Percentiles rank a stretch among this genome's conserved stretches.
phyloP scores from a whole-genome alignment of 2,888 invertebrate genomes.

The Acleris holmiana region DNA sequence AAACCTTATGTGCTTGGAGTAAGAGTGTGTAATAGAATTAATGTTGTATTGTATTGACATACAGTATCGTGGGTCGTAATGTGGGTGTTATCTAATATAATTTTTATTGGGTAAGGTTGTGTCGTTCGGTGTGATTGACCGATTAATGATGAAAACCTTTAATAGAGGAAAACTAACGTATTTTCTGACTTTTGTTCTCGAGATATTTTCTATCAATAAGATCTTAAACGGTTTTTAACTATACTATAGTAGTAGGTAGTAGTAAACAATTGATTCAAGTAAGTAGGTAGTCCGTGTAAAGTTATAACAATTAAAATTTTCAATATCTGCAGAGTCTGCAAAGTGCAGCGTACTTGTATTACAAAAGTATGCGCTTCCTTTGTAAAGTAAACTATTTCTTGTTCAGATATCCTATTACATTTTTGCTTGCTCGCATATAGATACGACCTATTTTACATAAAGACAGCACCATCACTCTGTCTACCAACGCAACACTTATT shows the following conservation, averaged over 20 bases:
- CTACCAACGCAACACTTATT: background rate
- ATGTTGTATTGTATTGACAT: conserved; percentile 7
- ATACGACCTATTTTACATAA: background rate
- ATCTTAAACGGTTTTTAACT: too few species aligned
- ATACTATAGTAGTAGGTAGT: too few species aligned
- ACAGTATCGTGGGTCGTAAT: conserved; percentile 10
- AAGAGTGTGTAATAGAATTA: background rate
- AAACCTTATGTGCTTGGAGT: background rate
- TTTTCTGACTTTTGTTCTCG: too few species aligned
- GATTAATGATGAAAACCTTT: conserved; percentile 18
- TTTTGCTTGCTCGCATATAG: background rate
- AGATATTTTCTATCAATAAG: too few species aligned
- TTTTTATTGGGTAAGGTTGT: conserved; percentile 36
- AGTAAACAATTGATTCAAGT: too few species aligned
- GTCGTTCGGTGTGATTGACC: conserved; percentile 29
- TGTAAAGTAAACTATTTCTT: too few species aligned
- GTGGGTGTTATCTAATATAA: conserved; percentile 34
- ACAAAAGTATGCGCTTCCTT: too few species aligned
- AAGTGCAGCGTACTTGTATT: too few species aligned
- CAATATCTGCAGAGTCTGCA: too few species aligned
- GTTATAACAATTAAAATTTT: too few species aligned
- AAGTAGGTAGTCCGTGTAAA: too few species aligned
- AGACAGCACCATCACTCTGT: background rate
- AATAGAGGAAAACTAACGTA: background rate
- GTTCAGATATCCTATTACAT: too few species aligned